Evolutionary conservation across 2,113 vertebrate genomes (phyloP), one percentile per base, ranked within the genome.

Genomic region (Pedionomus torquatus): DNA sequence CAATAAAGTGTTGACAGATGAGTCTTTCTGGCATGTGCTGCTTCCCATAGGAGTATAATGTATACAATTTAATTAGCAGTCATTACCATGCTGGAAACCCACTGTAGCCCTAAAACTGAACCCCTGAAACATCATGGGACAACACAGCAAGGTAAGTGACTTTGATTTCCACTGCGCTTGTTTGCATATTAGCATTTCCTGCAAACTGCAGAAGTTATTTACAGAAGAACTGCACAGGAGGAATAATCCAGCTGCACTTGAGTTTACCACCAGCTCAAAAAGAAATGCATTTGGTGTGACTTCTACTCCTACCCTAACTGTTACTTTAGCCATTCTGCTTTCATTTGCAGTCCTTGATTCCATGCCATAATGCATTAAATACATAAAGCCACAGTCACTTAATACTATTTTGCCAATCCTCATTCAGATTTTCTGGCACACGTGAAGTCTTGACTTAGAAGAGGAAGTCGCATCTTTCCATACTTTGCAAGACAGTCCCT

Each of bases 391-490:
- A 97, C 88, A 97, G 97, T 97, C 97, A 94, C 63, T 80, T 63
- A 39, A 11, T 61, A 48, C 17, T 46, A 17, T 57, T 71, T 71
- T 89, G 89, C 75, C 66, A 60, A 54, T 57, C 43, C 71, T 58
- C 11, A 11, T 57, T 99, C 98, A 99, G 98, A 99, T 98, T 97
- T 98, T 99, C 98, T 99, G 99, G 97, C 99, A 99, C 97, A 99
- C 99, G 4, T 99, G 99, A 90, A 99, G 99, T 97, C 99, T 99
- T 97, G 99, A 99, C 98, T 99, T 99, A 95, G 99, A 99, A 78
- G 99, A 99, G 70, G 99, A 99, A 83, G 99, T 99, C 28, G 99
- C 99, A 76, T 99, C 99, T 98, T 99, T 99, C 99, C 99, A 99
- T 93, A 99, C 99, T 98, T 99, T 99, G 97, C 99, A 99, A 82